phyloP scores from a whole-genome alignment of 2,113 vertebrate species.

The Uria aalge region DNA sequence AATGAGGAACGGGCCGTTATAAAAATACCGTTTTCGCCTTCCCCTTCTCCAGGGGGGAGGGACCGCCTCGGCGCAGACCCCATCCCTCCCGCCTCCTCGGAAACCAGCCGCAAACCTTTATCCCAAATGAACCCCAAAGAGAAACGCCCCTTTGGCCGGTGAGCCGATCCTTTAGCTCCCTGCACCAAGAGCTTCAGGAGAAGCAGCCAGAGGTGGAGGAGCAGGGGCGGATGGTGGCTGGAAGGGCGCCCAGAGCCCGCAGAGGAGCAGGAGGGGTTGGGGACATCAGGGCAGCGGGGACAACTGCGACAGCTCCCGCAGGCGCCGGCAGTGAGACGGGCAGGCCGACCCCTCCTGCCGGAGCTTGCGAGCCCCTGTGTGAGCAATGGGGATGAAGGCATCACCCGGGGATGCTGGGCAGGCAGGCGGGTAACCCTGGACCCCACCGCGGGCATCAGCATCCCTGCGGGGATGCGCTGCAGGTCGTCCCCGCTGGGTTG shows the following conservation, averaged over 20 bases:
- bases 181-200: background rate
- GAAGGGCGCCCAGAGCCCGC: background rate
- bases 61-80: background rate
- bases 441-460: fast-evolving
- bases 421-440: too few relatives aligned
- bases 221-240: background rate
- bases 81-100: background rate
- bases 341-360: background rate
- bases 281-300: background rate
- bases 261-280: background rate
- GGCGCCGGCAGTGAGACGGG: background rate
- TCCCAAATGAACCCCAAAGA: fast-evolving
- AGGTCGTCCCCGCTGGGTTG: background rate
- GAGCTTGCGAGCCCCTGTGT: background rate
- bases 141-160: background rate
- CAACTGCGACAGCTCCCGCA: background rate
- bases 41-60: background rate
- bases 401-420: background rate
- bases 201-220: background rate
- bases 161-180: background rate
- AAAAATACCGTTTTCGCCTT: background rate
- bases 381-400: background rate
- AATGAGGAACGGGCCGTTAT: background rate
- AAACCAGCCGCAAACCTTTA: background rate
- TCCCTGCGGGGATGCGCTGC: background rate